Evolutionary conservation across 1,140 invertebrate genomes (phyloP).

Genomic region (Anastatus disparis): DNA sequence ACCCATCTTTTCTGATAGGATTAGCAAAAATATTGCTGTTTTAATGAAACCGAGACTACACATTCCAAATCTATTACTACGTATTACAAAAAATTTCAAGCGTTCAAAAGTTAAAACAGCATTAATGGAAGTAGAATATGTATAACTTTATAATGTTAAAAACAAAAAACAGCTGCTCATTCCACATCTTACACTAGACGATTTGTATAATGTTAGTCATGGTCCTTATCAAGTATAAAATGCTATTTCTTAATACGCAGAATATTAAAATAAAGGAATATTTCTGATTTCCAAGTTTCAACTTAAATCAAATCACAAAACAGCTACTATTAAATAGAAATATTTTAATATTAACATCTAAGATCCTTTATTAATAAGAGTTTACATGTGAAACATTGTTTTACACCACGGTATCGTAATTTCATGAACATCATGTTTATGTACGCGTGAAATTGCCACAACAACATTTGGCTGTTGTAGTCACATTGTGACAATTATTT

Average conservation of each 20-base stretch:
- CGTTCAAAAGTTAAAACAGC: neutral
- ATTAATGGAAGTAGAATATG: neutral
- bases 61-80: too few relatives aligned
- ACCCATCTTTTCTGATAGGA: constrained; percentile 2
- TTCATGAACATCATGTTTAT: too few relatives aligned
- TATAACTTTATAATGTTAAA: neutral
- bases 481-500: too few relatives aligned
- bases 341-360: too few relatives aligned
- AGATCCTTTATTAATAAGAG: too few relatives aligned
- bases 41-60: neutral
- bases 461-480: too few relatives aligned
- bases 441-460: too few relatives aligned
- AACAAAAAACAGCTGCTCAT: neutral
- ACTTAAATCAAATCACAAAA: neutral
- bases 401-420: too few relatives aligned
- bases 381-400: too few relatives aligned
- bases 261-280: constrained; percentile 5
- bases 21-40: neutral
- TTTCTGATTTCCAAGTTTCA: constrained; percentile 11
- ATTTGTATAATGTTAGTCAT: neutral
- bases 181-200: neutral
- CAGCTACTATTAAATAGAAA: neutral
- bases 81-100: neutral
- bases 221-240: constrained; percentile 1
- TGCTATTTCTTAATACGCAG: neutral